Base-by-base conservation (phyloP, 2,888 invertebrate species). In the Rhabditophanes sp. region DNA sequence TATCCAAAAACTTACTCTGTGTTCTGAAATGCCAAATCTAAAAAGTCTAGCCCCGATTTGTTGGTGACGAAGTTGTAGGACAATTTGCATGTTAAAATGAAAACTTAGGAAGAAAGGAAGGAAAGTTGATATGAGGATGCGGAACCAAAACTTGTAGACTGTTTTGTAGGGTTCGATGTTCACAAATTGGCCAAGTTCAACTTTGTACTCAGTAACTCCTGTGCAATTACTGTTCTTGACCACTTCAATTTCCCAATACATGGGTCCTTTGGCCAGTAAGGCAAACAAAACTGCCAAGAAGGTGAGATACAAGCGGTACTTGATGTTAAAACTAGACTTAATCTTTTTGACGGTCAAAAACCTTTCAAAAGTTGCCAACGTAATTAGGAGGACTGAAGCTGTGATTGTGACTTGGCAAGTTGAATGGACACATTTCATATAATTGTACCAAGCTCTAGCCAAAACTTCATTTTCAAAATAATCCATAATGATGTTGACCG, bases 401-500 rank as follows among this genome's bases (percentile, higher is more conserved):
- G 57, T 50, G 25, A 60, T 59, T 25, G 53, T 50, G 4, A 59
- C 46, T 25, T 45, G 47, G 20, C 44, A 7, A 30, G 32, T 15
- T 15, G 3, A 17, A 30, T 4, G 9, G 32, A 30, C 3, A 6
- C 24, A 5, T 7, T 11, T 21, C 30, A 58, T 45, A 31, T 51
- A 56, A 12, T 40, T 35, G 48, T 50, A 57, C 59, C 59, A 59
- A 4, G 48, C 42, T 8, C 33, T 23, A 1, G 56, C 53, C 28
- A 59, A 34, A 4, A 50, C 17, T 14, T 43, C 47, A 15, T 49
- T 53, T n/a, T 47, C 46, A 33, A 53, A 59, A 32, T 48, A 54
- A 37, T 59, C 59, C 56, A 59, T 59, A 37, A 51, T 53, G 11
- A 59, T 23, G 30, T 54, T 59, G 11, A 54, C 44, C 19, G 55